Evolutionary conservation across 1,140 invertebrate species (phyloP).

Genomic region (Spodoptera frugiperda): DNA sequence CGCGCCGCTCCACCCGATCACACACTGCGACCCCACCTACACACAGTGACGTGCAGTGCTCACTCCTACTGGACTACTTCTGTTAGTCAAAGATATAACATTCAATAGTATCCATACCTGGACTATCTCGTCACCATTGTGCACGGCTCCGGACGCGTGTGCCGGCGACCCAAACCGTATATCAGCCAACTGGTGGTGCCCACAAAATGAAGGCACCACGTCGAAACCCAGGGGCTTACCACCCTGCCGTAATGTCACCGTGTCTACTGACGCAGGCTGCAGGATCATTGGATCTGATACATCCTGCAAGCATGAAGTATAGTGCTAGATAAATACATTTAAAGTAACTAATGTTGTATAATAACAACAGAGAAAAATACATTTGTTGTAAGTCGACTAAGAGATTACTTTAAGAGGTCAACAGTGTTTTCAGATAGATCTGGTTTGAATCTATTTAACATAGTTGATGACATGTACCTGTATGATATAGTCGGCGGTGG

Average conservation of each 20-base stretch:
- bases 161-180: constrained; percentile 94
- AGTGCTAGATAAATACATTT: too few species aligned
- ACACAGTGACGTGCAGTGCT: too few species aligned
- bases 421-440: too few species aligned
- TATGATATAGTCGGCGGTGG: constrained; percentile 94
- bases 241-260: constrained; percentile 94
- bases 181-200: constrained; percentile 94
- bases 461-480: too few species aligned
- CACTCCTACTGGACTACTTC: too few species aligned
- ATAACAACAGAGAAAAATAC: too few species aligned
- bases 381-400: too few species aligned
- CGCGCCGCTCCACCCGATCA: constrained; percentile 67
- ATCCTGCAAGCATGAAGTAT: constrained; percentile 82
- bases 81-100: too few species aligned
- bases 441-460: too few species aligned
- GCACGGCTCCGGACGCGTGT: constrained; percentile 95
- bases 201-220: constrained; percentile 94
- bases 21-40: constrained; percentile 63
- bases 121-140: constrained; percentile 97
- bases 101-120: too few species aligned
- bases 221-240: constrained; percentile 93
- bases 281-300: constrained; percentile 95
- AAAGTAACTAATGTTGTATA: too few species aligned
- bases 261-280: constrained; percentile 94
- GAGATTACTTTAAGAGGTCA: too few species aligned